Evolutionary conservation across 2,888 invertebrate species (phyloP), one percentile per base, ranked within the genome.

Genomic region (Hemithea aestivaria): DNA sequence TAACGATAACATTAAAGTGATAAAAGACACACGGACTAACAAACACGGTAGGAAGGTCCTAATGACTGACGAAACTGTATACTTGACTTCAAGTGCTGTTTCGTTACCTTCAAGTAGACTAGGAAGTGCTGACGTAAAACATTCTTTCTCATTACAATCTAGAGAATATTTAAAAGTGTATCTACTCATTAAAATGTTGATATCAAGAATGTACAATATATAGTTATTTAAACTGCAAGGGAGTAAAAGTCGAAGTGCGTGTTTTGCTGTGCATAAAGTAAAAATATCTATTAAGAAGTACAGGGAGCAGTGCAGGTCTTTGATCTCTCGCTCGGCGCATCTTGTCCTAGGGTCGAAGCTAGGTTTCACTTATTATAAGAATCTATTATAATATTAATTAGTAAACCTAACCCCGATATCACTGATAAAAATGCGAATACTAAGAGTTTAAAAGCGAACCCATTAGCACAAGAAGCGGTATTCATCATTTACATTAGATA

Each of bases 1-100:
- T 64, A 79, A 78, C 77, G 73, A 74, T 68, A 80, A 79, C 78
- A 75, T 65, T 75, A 70, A 66, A 67, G 54, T 63, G 47, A 47
- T 49, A 40, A 42, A 51, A 51, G 37, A 27, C 46, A 38, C 29
- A 36, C 22, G 32, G 32, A 33, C 23, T 40, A 31, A 30, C 16
- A 16, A n/a, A n/a, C n/a, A n/a, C n/a, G n/a, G n/a, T 16, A 5
- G 16, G 2, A 16, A 6, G 28, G 7, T 5, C 28, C 28, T 28
- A 16, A 16, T 16, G 5, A 16, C 16, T 16, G 16, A 33, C 10
- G 27, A 27, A 27, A 27, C 33, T 45, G 32, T 16, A 29, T 28
- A 28, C 25, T 20, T 21, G 29, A 24, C 5, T 12, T 12, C 11
- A 16, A 16, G 16, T 16, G 5, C 16, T 4, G 16, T 4, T 16